phyloP scores from a whole-genome alignment of 2,888 invertebrate genomes.

The Candidula unifasciata region DNA sequence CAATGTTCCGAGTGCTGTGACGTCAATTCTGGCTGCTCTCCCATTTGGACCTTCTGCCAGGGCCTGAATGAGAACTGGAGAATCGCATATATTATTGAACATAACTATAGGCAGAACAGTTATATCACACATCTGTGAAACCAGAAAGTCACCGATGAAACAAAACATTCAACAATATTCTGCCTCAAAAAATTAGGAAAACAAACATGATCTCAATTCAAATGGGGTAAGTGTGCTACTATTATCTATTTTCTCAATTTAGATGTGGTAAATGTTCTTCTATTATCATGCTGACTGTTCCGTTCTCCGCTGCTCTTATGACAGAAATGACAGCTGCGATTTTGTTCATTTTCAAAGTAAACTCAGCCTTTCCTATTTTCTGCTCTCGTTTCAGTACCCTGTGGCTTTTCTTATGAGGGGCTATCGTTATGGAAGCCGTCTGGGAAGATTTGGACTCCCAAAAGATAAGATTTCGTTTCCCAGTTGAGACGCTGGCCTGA shows the following conservation, averaged over 20 bases:
- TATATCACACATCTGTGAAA: too few species aligned
- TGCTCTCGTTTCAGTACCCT: neutral
- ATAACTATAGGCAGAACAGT: too few species aligned
- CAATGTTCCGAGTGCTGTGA: too few species aligned
- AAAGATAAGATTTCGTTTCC: constrained; percentile 20
- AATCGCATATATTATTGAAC: too few species aligned
- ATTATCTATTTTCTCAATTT: neutral
- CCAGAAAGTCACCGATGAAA: too few species aligned
- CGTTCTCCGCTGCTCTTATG: neutral
- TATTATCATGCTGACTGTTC: neutral
- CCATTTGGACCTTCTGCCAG: too few species aligned
- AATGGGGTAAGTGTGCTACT: neutral
- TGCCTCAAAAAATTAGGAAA: too few species aligned
- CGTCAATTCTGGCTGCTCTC: too few species aligned
- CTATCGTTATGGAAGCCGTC: neutral
- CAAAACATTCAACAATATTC: too few species aligned
- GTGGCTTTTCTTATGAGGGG: constrained; percentile 13
- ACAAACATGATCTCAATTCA: neutral
- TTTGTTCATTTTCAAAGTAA: neutral
- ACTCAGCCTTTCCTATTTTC: neutral
- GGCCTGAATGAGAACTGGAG: too few species aligned
- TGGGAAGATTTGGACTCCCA: neutral
- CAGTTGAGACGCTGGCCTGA: neutral
- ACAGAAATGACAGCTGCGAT: neutral
- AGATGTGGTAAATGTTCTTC: neutral